phyloP scores from a whole-genome alignment of 2,797 vertebrate species.

The Fringilla coelebs region DNA sequence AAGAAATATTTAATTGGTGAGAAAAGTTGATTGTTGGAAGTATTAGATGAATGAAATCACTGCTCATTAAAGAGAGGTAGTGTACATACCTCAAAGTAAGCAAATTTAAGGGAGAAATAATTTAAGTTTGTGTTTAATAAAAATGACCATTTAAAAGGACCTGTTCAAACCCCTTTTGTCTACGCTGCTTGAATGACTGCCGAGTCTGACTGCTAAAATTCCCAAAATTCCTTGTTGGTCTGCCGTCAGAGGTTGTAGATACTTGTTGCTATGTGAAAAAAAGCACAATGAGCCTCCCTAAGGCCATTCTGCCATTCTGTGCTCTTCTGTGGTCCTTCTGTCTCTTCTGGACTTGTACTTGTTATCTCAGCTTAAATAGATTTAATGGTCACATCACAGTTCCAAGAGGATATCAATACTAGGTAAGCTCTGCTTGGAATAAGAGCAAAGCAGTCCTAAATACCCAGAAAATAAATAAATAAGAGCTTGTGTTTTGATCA shows the following conservation, averaged over 20 bases:
- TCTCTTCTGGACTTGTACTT: background rate
- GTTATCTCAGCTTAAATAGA: background rate
- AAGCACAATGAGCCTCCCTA: constrained; percentile 6
- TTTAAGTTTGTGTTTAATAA: constrained; percentile 5
- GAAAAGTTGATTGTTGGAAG: background rate
- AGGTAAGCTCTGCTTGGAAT: background rate
- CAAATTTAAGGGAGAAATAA: background rate
- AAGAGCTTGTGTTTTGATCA: background rate
- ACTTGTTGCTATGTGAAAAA: constrained; percentile 74
- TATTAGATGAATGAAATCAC: background rate
- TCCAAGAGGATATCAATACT: background rate
- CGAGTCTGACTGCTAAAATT: constrained; percentile 70
- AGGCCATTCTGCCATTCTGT: background rate
- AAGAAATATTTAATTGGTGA: background rate
- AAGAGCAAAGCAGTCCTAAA: background rate
- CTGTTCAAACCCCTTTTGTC: constrained; percentile 24
- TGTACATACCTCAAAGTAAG: background rate
- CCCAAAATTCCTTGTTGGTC: constrained; percentile 60
- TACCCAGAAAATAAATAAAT: background rate
- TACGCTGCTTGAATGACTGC: constrained; percentile 66
- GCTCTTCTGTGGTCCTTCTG: background rate
- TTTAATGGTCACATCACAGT: constrained; percentile 2
- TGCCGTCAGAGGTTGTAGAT: constrained; percentile 64
- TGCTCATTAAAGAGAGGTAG: background rate
- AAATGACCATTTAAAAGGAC: constrained; percentile 9